phyloP scores from a whole-genome alignment of 2,888 invertebrate genomes.

The Thumatha senex region DNA sequence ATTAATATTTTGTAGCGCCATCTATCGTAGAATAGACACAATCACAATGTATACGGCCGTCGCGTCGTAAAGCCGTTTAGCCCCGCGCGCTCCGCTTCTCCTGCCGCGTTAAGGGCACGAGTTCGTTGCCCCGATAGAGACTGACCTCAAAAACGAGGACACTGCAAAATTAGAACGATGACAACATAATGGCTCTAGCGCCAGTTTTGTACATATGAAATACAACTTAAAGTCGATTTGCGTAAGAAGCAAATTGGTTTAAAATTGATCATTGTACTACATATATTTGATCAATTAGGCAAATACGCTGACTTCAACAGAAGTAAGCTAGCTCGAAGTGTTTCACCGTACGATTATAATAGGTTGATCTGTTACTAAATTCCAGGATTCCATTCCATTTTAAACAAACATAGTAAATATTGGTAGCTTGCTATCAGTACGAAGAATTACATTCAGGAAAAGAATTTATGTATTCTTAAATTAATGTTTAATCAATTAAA shows the following conservation, averaged over 20 bases:
- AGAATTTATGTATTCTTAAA: background rate
- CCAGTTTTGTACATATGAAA: conserved; percentile 55
- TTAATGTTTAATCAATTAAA: background rate
- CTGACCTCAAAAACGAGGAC: conserved; percentile 89
- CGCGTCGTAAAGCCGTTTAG: conserved; percentile 38
- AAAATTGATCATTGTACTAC: conserved; percentile 60
- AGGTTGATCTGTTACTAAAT: conserved; percentile 44
- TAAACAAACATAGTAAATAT: background rate
- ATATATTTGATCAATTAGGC: conserved; percentile 83
- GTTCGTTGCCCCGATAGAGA: conserved; percentile 84
- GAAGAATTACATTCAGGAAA: background rate
- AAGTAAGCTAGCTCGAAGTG: conserved; percentile 72
- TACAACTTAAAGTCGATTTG: conserved; percentile 47
- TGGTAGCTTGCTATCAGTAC: background rate
- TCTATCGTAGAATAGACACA: conserved; percentile 65
- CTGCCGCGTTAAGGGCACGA: conserved; percentile 81
- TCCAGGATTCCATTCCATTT: conserved; percentile 51
- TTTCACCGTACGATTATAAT: conserved; percentile 70
- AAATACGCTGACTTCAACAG: conserved; percentile 80
- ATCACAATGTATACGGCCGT: conserved; percentile 30
- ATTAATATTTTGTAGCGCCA: conserved; percentile 49
- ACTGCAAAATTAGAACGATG: conserved; percentile 85
- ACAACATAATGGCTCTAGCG: conserved; percentile 79
- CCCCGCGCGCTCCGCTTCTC: conserved; percentile 55
- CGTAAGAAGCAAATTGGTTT: conserved; percentile 48